These are phyloP conservation scores for Syngnathus scovelli DNA, from an alignment of 2,113 vertebrate genomes.

Conservation along the genomic window DNA sequence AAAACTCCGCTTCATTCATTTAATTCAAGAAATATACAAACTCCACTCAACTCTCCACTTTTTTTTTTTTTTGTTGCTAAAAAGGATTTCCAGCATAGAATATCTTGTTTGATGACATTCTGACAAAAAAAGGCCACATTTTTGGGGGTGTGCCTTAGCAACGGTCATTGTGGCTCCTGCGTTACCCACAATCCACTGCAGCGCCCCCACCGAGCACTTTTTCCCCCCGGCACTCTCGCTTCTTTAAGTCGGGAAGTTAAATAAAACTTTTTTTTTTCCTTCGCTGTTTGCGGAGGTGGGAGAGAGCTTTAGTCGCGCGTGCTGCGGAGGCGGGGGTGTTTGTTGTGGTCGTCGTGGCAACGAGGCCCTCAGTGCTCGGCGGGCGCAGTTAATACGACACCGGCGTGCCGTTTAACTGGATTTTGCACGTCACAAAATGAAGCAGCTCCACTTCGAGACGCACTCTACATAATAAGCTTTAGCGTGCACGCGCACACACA, in stretches of 20 bases:
- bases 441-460: constrained; percentile 66
- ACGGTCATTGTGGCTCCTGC: constrained; percentile 57
- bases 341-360: constrained; percentile 48
- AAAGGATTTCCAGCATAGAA: background rate
- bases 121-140: constrained; percentile 20
- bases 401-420: constrained; percentile 30
- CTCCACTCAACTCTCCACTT: no score
- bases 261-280: background rate
- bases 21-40: no score
- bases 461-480: constrained; percentile 85
- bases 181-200: constrained; percentile 58
- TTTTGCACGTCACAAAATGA: constrained; percentile 51
- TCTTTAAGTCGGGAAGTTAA: constrained; percentile 22
- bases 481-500: constrained; percentile 75
- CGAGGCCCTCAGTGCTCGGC: constrained; percentile 22
- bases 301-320: background rate
- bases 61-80: background rate
- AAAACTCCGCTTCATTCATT: no score
- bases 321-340: constrained; percentile 26
- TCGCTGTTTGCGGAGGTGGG: background rate
- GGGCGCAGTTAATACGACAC: constrained; percentile 66
- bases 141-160: constrained; percentile 60
- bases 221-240: background rate
- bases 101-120: background rate
- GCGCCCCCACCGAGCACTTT: constrained; percentile 31